Evolutionary conservation across 2,797 vertebrate species (phyloP).

Genomic region (Enteromius treurensis): DNA sequence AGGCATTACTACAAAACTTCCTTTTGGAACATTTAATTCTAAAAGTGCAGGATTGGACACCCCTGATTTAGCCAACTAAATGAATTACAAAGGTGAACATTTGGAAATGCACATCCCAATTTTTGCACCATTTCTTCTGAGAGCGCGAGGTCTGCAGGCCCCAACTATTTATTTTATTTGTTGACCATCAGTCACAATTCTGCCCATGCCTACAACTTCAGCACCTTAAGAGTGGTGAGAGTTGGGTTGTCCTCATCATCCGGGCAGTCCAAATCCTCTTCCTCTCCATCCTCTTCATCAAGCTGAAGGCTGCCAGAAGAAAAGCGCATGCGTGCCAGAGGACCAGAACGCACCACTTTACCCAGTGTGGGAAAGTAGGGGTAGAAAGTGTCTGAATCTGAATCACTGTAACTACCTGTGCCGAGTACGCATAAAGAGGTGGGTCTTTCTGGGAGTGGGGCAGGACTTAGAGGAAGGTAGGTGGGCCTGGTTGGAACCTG

Average conservation of each 20-base stretch:
- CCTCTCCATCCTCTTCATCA: conserved; percentile 77
- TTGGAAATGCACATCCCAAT: not conserved
- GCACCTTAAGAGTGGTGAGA: conserved; percentile 39
- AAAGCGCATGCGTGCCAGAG: conserved; percentile 84
- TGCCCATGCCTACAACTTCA: conserved; percentile 46
- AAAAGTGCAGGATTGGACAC: not conserved
- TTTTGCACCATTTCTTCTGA: not conserved
- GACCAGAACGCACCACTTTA: conserved; percentile 69
- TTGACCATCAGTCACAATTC: not conserved
- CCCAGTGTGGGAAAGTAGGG: conserved; percentile 81
- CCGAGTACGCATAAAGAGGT: conserved; percentile 71
- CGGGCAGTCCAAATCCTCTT: conserved; percentile 43
- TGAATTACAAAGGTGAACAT: not conserved
- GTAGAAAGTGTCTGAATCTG: conserved; percentile 86
- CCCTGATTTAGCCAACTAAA: not conserved
- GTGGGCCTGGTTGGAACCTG: conserved; percentile 74
- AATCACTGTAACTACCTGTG: conserved; percentile 87
- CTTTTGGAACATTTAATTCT: not conserved
- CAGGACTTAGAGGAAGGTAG: conserved; percentile 77
- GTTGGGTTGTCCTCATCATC: conserved; percentile 27
- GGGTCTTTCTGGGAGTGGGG: conserved; percentile 68
- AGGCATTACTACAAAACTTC: not conserved
- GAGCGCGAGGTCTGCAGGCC: not conserved
- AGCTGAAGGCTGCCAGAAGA: conserved; percentile 94
- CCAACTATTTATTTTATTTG: not conserved